Evolutionary conservation across 2,113 vertebrate genomes (phyloP).

Genomic region (Globicephala melas): DNA sequence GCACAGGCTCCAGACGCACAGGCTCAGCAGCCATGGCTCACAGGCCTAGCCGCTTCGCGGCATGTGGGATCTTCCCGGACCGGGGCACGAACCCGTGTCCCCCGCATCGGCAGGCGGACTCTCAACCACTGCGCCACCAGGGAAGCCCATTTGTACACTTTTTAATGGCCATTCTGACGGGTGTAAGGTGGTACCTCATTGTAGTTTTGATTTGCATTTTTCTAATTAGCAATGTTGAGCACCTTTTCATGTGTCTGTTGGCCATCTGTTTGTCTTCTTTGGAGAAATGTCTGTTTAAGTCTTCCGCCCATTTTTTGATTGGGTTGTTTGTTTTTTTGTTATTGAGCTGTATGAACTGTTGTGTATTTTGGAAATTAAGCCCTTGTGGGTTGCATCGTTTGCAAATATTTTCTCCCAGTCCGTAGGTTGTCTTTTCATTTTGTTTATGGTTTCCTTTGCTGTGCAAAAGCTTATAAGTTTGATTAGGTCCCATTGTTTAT

Average conservation of each 20-base stretch:
- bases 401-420: background rate
- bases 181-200: background rate
- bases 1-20: too few species aligned
- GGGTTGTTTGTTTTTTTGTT: background rate
- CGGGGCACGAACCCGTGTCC: too few species aligned
- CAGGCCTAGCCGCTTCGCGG: too few species aligned
- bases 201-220: background rate
- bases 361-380: background rate
- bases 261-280: too few species aligned
- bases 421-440: background rate
- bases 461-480: too few species aligned
- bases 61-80: too few species aligned
- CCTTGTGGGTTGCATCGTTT: background rate
- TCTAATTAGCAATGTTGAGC: background rate
- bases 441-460: background rate
- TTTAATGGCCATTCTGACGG: background rate
- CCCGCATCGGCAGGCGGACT: too few species aligned
- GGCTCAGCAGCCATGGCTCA: too few species aligned
- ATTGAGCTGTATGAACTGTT: background rate
- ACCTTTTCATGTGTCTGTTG: too few species aligned
- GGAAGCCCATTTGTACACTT: too few species aligned
- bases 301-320: background rate
- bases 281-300: background rate
- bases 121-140: too few species aligned
- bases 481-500: too few species aligned